Evolutionary conservation across 2,113 vertebrate species (phyloP).

Genomic region (human): DNA sequence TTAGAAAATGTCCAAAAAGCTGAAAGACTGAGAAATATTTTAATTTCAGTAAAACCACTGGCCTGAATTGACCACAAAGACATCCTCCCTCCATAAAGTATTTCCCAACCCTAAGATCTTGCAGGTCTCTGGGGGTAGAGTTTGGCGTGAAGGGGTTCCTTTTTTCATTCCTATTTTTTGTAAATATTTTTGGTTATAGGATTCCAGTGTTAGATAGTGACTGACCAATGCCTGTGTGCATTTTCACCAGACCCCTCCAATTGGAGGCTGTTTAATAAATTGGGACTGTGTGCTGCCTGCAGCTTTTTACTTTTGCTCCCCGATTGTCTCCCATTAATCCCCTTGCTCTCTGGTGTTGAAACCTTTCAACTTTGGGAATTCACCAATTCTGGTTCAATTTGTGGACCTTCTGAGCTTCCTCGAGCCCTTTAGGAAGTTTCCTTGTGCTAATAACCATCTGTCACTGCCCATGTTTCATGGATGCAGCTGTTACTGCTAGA

Average conservation of each 20-base stretch:
- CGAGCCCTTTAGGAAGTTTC: neutral
- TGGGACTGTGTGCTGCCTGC: neutral
- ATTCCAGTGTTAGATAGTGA: neutral
- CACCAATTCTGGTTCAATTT: neutral
- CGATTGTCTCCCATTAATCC: neutral
- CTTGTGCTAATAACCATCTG: constrained; percentile 40
- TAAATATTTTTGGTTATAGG: neutral
- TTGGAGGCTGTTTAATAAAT: constrained; percentile 33
- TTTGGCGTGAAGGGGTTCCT: rapidly evolving
- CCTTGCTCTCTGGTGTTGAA: neutral
- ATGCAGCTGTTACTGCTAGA: neutral
- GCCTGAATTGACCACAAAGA: neutral
- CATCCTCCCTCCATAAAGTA: too few relatives aligned
- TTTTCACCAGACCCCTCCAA: neutral
- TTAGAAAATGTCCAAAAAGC: constrained; percentile 22
- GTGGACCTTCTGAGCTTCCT: neutral
- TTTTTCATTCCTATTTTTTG: neutral
- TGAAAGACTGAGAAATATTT: neutral
- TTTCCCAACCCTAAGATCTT: neutral
- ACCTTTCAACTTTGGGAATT: neutral
- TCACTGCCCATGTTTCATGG: constrained; percentile 31
- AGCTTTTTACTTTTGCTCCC: constrained; percentile 20
- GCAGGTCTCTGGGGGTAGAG: neutral
- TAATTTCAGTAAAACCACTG: neutral
- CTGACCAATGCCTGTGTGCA: neutral